Percentiles rank a stretch among this genome's conserved stretches.
Evolutionary conservation across 2,113 vertebrate species (phyloP).

Genomic region (Grammomys surdaster): DNA sequence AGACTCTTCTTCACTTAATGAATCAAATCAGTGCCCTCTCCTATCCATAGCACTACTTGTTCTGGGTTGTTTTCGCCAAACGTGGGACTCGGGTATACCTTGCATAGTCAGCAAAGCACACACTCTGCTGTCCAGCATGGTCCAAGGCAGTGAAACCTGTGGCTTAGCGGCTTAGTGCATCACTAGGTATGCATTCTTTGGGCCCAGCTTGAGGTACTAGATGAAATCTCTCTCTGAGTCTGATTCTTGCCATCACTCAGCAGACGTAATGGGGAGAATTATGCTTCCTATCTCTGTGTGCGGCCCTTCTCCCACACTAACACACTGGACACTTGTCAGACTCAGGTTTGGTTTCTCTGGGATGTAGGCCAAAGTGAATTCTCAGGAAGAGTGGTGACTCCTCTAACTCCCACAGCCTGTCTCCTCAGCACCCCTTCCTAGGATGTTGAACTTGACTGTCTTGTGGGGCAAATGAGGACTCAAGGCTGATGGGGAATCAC

Average conservation of each 20-base stretch:
- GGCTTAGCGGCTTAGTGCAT: neutral
- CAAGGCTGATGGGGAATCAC: neutral
- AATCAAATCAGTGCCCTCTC: constrained; percentile 64
- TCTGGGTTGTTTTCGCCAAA: neutral
- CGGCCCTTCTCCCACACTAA: neutral
- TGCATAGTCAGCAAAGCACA: neutral
- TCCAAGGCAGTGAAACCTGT: neutral
- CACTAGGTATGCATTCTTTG: neutral
- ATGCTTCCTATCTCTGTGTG: neutral
- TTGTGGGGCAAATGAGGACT: too few species aligned
- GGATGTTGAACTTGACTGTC: neutral
- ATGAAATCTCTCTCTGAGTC: neutral
- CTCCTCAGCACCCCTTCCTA: neutral
- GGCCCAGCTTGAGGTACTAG: neutral
- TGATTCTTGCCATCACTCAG: neutral
- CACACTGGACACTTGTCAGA: neutral
- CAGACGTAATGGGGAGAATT: neutral
- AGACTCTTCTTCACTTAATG: constrained; percentile 46
- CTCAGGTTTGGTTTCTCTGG: constrained; percentile 54
- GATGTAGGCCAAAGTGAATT: constrained; percentile 12
- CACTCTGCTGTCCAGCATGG: accelerated
- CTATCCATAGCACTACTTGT: constrained; percentile 61
- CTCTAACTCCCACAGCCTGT: neutral
- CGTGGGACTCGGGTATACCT: neutral
- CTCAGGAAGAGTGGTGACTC: neutral